phyloP scores from a whole-genome alignment of 2,113 vertebrate species.

The Xyliphius kryptos region DNA sequence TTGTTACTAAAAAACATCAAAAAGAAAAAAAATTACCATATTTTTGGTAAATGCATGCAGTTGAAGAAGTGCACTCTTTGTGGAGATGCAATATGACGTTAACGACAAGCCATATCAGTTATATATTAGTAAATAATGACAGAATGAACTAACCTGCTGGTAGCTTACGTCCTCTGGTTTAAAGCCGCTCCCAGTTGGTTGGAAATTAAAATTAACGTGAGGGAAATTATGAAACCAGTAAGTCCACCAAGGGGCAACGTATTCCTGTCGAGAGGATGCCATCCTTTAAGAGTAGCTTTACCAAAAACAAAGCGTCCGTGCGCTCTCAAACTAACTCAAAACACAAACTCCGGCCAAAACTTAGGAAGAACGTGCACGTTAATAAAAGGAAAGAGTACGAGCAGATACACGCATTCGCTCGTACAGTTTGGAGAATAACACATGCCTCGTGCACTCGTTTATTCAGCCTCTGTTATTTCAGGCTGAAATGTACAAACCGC shows the following conservation, averaged over 20 bases:
- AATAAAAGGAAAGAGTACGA: no score
- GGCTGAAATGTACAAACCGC: no score
- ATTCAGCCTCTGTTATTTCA: no score
- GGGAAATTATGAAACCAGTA: constrained; percentile 88
- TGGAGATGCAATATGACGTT: no score
- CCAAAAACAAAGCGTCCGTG: neutral
- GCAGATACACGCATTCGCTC: no score
- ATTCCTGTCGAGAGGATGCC: constrained; percentile 74
- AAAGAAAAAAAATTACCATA: neutral
- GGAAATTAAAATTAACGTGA: constrained; percentile 67
- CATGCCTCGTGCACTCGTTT: no score
- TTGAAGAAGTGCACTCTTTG: no score
- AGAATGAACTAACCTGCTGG: constrained; percentile 73
- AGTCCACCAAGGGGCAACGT: constrained; percentile 88
- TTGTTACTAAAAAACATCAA: neutral
- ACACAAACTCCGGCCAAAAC: no score
- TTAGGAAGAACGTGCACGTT: no score
- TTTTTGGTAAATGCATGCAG: no score
- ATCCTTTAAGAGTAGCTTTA: constrained; percentile 49
- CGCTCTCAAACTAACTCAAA: neutral
- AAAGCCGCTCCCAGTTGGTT: constrained; percentile 69
- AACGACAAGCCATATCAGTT: neutral
- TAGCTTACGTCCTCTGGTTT: constrained; percentile 73
- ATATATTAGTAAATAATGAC: neutral
- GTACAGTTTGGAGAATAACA: no score